Evolutionary conservation across 1,140 invertebrate genomes (phyloP).

Genomic region (Microvelia longipes): DNA sequence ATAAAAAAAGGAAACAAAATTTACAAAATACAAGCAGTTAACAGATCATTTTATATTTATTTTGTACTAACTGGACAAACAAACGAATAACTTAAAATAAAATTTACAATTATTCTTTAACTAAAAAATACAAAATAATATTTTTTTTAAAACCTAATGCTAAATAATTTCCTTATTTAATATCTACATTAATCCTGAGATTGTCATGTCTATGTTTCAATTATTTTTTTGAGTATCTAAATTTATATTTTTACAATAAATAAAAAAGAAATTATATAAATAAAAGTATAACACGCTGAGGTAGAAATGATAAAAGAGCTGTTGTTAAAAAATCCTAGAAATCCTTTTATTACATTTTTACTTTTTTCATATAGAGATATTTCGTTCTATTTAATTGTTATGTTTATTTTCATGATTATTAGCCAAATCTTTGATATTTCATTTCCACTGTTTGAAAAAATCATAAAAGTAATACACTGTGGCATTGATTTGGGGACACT

Average conservation of each 20-base stretch:
- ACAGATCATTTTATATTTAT: conserved; percentile 3
- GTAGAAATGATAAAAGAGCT: conserved; percentile 13
- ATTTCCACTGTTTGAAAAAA: too few species aligned
- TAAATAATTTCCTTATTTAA: conserved; percentile 1
- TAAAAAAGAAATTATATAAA: conserved; percentile 7
- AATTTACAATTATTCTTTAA: neutral
- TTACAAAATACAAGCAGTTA: neutral
- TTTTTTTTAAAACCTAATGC: conserved; percentile 10
- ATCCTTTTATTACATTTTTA: too few species aligned
- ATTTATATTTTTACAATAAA: conserved; percentile 11
- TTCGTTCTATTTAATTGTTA: too few species aligned
- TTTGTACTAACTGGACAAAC: conserved; percentile 5
- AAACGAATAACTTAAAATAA: neutral
- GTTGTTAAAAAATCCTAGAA: conserved; percentile 1
- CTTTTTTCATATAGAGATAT: too few species aligned
- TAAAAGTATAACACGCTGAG: conserved; percentile 10
- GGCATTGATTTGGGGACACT: too few species aligned
- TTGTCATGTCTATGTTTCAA: conserved; percentile 12
- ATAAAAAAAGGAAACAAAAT: neutral
- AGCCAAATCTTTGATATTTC: too few species aligned
- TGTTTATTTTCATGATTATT: too few species aligned
- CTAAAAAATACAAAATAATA: conserved; percentile 1
- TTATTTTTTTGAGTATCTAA: conserved; percentile 12
- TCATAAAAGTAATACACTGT: too few species aligned
- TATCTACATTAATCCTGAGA: conserved; percentile 10